phyloP scores from a whole-genome alignment of 2,888 invertebrate species.

The Drosophila buzzatii region DNA sequence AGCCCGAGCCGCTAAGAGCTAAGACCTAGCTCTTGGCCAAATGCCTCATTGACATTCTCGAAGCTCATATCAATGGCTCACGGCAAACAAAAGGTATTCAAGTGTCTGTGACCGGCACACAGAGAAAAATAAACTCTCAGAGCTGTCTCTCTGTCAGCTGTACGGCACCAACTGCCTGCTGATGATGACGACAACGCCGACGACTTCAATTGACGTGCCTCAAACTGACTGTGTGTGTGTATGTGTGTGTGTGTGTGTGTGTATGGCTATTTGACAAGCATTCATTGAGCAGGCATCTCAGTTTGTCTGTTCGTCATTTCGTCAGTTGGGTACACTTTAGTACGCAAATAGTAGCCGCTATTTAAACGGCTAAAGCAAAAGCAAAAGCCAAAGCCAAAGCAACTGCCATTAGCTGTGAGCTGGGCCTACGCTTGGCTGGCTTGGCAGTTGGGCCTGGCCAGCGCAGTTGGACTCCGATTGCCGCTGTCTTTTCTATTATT shows the following conservation, averaged over 20 bases:
- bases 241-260: constrained; percentile 2
- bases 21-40: constrained; percentile 2
- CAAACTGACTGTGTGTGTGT: neutral
- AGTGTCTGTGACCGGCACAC: constrained; percentile 19
- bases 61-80: constrained; percentile 30
- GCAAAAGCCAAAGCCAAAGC: constrained; percentile 25
- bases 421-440: constrained; percentile 47
- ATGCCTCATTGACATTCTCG: constrained; percentile 10
- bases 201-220: constrained; percentile 41
- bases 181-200: constrained; percentile 28
- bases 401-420: constrained; percentile 26
- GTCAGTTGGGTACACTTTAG: constrained; percentile 69
- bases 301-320: constrained; percentile 36
- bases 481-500: constrained; percentile 72
- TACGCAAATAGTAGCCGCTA: constrained; percentile 71
- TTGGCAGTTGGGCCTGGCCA: constrained; percentile 16
- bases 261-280: constrained; percentile 39
- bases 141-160: constrained; percentile 32
- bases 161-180: constrained; percentile 14
- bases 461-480: constrained; percentile 48
- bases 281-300: constrained; percentile 22
- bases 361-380: constrained; percentile 48
- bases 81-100: constrained; percentile 31
- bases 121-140: constrained; percentile 17
- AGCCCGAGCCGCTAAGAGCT: neutral